Base-by-base conservation (phyloP, 2,888 invertebrate species). In the Quadriops clusia region DNA sequence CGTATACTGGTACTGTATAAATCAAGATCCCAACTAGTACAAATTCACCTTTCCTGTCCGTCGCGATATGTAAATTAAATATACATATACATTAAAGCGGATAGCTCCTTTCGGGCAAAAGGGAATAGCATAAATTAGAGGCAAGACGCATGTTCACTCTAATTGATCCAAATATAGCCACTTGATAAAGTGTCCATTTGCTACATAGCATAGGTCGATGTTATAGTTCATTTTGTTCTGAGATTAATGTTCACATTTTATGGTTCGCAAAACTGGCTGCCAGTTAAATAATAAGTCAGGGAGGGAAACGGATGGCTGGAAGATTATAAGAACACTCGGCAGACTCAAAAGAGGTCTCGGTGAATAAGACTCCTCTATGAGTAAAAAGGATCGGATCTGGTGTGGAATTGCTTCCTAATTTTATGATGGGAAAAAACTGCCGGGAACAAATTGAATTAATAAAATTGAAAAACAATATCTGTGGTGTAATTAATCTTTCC, bases 291-390 rank as follows among this genome's bases (percentile, higher is more conserved):
- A 45, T 48, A 46, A 48, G 45, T 48, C 45, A 46, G 41, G 33
- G 35, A 39, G 40, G 44, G 46, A 46, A 42, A 40, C 39, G 39
- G 34, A 38, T 35, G 22, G 29, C 30, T 18, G 35, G 21, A 17
- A 32, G 32, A 35, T 35, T 32, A 31, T 5, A 7, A 11, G 13
- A 23, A 31, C 30, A 41, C 64, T 61, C 61, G 85, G 85, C 76
- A 47, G 85, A 85, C 49, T 75, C 73, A 56, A 89, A 87, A 47
- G 77, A 73, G 40, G 86, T 72, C 63, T 89, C 89, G 58, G 85
- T 84, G 49, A 89, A 67, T 68, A 87, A 74, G 53, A 89, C 77
- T 86, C 87, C 89, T 46, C 74, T 69, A 23, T 77, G 71, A 32
- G 81, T 79, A 56, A 85, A 87, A 59, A 78, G 78, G 30, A 87